Percentiles rank a stretch among this genome's conserved stretches.
These are phyloP conservation scores for Theonella swinhoei DNA, from an alignment of 37 sponge, comb jelly and placozoan species.

Conservation along the genomic window DNA sequence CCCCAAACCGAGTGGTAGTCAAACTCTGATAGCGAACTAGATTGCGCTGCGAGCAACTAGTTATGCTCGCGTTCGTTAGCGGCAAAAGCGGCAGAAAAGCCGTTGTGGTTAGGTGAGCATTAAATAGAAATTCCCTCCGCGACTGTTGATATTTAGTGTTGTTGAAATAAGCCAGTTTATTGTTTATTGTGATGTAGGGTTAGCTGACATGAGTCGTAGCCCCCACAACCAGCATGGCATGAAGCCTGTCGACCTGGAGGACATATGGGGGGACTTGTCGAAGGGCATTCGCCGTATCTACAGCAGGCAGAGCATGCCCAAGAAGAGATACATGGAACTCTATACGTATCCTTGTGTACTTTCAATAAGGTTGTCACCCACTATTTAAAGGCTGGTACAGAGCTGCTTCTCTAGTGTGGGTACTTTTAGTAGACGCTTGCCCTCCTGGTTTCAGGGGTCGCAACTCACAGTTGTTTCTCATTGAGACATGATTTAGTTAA, in stretches of 20 bases:
- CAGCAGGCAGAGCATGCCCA: constrained; percentile 77
- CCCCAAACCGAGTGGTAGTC: no score
- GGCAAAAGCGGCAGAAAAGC: no score
- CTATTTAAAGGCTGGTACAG: background rate
- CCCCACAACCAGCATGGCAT: constrained; percentile 72
- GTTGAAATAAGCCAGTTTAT: no score
- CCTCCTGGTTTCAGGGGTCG: no score
- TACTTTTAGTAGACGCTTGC: no score
- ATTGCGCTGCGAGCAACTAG: no score
- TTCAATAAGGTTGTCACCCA: background rate
- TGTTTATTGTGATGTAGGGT: background rate
- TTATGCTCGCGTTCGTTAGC: no score
- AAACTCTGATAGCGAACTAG: no score
- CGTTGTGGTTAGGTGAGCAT: background rate
- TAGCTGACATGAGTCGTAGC: background rate
- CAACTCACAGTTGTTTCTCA: background rate
- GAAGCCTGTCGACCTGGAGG: constrained; percentile 70
- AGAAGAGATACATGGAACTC: constrained; percentile 95
- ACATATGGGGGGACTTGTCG: constrained; percentile 80
- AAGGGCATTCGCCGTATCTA: constrained; percentile 70
- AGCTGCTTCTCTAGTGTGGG: background rate
- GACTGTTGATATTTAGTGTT: no score
- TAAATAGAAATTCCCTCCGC: background rate
- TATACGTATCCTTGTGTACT: constrained; percentile 86
- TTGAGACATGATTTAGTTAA: background rate